A percentile compares a stretch with the other conserved stretches of the same genome.
Evolutionary conservation across 2,113 vertebrate species (phyloP).

Genomic region (Podarcis raffonei): DNA sequence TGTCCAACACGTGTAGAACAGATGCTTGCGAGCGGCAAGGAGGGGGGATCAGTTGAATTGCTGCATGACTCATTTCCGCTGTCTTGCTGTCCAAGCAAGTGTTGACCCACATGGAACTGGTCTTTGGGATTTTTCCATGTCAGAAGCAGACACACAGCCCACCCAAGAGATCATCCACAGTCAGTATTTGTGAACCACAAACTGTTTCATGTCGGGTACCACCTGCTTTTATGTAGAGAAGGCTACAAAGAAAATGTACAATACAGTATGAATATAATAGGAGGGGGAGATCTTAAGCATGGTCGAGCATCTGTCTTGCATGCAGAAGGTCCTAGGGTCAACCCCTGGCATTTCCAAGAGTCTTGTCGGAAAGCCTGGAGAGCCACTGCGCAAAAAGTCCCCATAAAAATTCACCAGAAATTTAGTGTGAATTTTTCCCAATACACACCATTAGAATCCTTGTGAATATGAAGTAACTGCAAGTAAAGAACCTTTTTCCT

Average conservation of each 20-base stretch:
- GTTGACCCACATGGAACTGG: conserved; percentile 37
- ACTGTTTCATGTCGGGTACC: conserved; percentile 3
- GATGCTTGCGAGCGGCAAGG: conserved; percentile 61
- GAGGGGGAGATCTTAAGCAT: background rate
- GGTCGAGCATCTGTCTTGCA: no score
- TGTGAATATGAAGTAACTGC: no score
- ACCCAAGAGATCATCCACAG: conserved; percentile 44
- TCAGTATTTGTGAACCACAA: conserved; percentile 31
- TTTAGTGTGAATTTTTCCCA: no score
- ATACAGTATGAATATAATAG: background rate
- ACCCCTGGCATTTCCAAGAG: no score
- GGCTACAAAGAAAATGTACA: background rate
- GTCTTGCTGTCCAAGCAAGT: conserved; percentile 50
- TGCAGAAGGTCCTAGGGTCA: no score
- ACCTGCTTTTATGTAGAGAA: conserved; percentile 9
- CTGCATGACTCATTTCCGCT: conserved; percentile 62
- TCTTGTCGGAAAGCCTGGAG: no score
- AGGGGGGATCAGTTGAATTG: conserved; percentile 50
- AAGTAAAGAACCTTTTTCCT: no score
- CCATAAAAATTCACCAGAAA: no score
- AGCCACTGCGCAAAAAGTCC: no score
- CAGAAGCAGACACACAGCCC: conserved; percentile 18
- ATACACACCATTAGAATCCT: no score
- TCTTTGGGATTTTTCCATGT: conserved; percentile 41
- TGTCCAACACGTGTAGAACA: conserved; percentile 71